Evolutionary conservation across 2,797 vertebrate species (phyloP), one percentile per base, ranked within the genome.

Genomic region (Chiloscyllium punctatum): DNA sequence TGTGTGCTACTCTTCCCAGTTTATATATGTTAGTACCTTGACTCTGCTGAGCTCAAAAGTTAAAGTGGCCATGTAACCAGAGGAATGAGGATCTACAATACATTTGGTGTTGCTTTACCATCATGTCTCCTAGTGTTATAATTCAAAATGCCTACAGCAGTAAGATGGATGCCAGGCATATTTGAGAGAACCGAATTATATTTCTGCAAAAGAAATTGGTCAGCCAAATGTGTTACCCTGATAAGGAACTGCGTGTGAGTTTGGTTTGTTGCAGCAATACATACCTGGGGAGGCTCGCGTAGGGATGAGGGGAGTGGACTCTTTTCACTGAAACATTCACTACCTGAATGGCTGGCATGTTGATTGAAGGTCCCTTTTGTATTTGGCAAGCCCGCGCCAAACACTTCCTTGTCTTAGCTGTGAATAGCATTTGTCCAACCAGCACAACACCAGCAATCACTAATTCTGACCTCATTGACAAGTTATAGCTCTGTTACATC

Each of bases 311-410:
- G n/a, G 69, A 27, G 68, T 11, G 88, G 57, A 37, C n/a, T 48
- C 37, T 15, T 94, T 69, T 94, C 23, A 72, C 16, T 13, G 51
- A 94, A 72, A 72, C 62, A 25, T 69, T 69, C 66, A 25, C 8
- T 94, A 51, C 68, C 68, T 71, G 92, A 94, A 94, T 94, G 68
- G 92, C 37, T 94, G 92, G 72, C 68, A 48, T 72, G n/a, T 94
- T 71, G 69, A 72, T 94, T 48, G 92, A 94, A 94, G 23, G 69
- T 66, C 57, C 6, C 88, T 91, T 91, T 91, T 91, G 27, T 66
- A 16, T 72, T 62, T 53, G 37, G 5, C 9, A 72, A 51, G 71
- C 23, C n/a, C 11, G 11, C 13, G n/a, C 27, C 91, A 69, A 71
- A 94, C 92, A 94, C 9, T 72, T 91, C 57, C 88, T 91, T 91